Conservation (phyloP, 2,888 invertebrate species). For the Cheilosia scutellata region DNA sequence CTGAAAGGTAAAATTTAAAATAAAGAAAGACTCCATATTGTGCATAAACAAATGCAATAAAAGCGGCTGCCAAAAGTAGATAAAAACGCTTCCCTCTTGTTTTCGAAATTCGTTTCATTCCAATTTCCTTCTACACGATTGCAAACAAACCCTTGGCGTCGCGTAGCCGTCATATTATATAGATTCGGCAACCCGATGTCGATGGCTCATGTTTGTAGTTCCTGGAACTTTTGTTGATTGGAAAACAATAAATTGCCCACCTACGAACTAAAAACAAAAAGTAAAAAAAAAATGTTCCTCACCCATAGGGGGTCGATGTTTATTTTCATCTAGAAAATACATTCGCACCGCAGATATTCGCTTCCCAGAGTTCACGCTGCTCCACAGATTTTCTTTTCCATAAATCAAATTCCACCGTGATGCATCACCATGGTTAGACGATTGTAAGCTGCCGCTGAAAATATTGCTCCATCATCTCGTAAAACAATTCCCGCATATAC, state of each 20-base stretch:
- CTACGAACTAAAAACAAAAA: not conserved
- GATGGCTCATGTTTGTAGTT: slow-evolving; percentile 10
- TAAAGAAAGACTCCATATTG: too few species aligned
- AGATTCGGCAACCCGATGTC: not conserved
- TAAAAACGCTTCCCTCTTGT: not conserved
- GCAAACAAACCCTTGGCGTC: slow-evolving; percentile 6
- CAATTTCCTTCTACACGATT: not conserved
- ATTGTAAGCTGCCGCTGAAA: slow-evolving; percentile 64
- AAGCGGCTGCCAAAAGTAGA: not conserved
- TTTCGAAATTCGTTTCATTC: slow-evolving; percentile 2
- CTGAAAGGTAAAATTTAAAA: too few species aligned
- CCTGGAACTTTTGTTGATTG: slow-evolving; percentile 51
- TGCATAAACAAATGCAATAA: not conserved
- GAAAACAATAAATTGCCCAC: slow-evolving; percentile 53
- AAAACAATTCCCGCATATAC: slow-evolving; percentile 58
- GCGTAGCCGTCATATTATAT: not conserved
- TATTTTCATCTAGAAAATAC: slow-evolving; percentile 37
- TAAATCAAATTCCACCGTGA: slow-evolving; percentile 47
- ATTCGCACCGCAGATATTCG: slow-evolving; percentile 23
- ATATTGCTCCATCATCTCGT: slow-evolving; percentile 60
- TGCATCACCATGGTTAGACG: slow-evolving; percentile 46
- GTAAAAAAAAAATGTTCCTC: slow-evolving; percentile 27
- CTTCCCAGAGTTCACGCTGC: not conserved
- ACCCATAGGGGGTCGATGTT: slow-evolving; percentile 22
- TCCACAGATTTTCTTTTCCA: slow-evolving; percentile 21